Evolutionary conservation across 2,797 vertebrate species (phyloP).

Genomic region (Alectoris magna): DNA sequence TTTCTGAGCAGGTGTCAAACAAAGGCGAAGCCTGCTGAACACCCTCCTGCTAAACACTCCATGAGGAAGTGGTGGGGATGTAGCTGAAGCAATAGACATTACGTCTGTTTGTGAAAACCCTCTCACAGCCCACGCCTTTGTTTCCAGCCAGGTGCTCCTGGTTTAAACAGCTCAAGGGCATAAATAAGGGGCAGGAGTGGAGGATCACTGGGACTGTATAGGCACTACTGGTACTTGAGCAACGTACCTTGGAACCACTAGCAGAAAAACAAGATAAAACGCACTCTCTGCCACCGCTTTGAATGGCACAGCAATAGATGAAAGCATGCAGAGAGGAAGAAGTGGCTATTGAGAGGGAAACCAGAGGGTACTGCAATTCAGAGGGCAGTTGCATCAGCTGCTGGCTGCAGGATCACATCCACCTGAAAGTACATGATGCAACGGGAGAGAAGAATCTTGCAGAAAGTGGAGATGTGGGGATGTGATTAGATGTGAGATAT

Average conservation of each 20-base stretch:
- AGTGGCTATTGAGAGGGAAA: neutral
- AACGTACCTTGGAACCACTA: neutral
- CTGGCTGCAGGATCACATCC: neutral
- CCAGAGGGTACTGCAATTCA: neutral
- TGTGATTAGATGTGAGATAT: neutral
- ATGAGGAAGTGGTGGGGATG: conserved; percentile 11
- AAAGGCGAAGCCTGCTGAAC: conserved; percentile 36
- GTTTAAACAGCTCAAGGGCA: conserved; percentile 33
- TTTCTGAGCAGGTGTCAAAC: conserved; percentile 57
- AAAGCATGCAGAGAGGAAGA: neutral
- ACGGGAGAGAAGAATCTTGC: neutral
- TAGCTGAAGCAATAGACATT: conserved; percentile 24
- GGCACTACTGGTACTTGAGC: neutral
- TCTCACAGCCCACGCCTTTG: neutral
- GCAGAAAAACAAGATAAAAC: neutral
- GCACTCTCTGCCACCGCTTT: neutral
- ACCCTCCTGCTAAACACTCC: conserved; percentile 13
- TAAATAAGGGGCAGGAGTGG: neutral
- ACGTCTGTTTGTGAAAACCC: conserved; percentile 12
- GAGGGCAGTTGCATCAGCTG: neutral
- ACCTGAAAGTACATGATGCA: neutral
- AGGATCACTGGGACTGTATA: conserved; percentile 17
- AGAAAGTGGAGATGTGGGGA: neutral
- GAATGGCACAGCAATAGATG: neutral
- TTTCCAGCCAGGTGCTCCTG: conserved; percentile 38